These are phyloP conservation scores for Diadumene lineata DNA, from an alignment of 92 coral and sea anemone genomes.

Conservation along the genomic window DNA sequence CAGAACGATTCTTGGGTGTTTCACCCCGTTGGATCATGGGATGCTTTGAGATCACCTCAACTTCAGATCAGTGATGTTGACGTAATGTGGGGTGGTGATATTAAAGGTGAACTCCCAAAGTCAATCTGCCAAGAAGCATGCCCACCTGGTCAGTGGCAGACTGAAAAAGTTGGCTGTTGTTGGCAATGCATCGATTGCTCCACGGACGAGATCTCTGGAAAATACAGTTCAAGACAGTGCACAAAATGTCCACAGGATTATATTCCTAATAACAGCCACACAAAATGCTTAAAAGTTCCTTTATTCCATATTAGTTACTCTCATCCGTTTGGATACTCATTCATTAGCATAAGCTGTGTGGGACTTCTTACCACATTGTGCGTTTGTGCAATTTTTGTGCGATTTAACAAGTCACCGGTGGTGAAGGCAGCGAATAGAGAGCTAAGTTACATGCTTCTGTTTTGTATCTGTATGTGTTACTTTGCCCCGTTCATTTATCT, in stretches of 20 bases:
- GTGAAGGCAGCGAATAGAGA: constrained; percentile 82
- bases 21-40: constrained; percentile 70
- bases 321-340: constrained; percentile 34
- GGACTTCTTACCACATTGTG: constrained; percentile 45
- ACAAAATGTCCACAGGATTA: constrained; percentile 53
- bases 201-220: constrained; percentile 42
- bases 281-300: constrained; percentile 60
- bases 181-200: constrained; percentile 79
- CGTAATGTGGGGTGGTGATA: constrained; percentile 61
- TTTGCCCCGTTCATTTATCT: constrained; percentile 63
- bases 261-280: constrained; percentile 59
- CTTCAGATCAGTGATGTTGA: constrained; percentile 29
- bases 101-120: constrained; percentile 50
- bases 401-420: constrained; percentile 52
- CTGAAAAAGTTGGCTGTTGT: constrained; percentile 60
- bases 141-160: constrained; percentile 73
- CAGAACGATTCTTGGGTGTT: constrained; percentile 51
- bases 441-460: constrained; percentile 64
- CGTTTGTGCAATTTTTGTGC: constrained; percentile 42
- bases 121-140: constrained; percentile 75
- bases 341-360: constrained; percentile 45
- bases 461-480: constrained; percentile 72
- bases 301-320: constrained; percentile 51
- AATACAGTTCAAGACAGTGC: constrained; percentile 57
- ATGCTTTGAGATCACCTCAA: constrained; percentile 11